Percentiles rank a stretch among this genome's conserved stretches.
These are phyloP conservation scores for Ciconia boyciana DNA, from an alignment of 2,113 vertebrate genomes.

Conservation along the genomic window DNA sequence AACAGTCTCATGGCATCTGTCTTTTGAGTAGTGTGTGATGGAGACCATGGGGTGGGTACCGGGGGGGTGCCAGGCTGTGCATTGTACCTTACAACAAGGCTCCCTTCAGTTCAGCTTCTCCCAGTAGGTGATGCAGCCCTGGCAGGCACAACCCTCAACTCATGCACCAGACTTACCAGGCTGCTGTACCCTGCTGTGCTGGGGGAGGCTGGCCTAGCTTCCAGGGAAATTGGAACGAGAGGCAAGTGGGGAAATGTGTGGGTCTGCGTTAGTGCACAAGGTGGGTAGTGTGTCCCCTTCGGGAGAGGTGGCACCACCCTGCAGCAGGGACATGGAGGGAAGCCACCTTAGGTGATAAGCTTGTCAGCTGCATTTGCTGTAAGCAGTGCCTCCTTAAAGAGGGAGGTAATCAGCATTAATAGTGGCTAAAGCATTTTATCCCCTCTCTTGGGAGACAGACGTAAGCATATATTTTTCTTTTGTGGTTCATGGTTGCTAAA, in stretches of 20 bases:
- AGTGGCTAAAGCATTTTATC: not conserved
- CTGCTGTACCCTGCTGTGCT: not conserved
- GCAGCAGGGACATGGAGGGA: not conserved
- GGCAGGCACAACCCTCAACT: not conserved
- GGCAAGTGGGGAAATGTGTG: not conserved
- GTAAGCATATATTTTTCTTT: not conserved
- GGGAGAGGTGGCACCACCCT: not conserved
- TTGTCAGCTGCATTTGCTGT: rapidly evolving
- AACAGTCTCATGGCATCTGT: not conserved
- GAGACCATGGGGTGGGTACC: not conserved
- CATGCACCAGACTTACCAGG: not conserved
- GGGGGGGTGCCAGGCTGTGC: not conserved
- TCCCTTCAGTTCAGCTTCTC: not conserved
- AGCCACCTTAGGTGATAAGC: not conserved
- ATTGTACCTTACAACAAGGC: not conserved
- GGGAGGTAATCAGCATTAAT: not conserved
- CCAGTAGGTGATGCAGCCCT: not conserved
- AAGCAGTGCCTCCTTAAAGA: not conserved
- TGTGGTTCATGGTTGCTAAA: not conserved
- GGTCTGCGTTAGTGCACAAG: not conserved
- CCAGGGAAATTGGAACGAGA: not conserved
- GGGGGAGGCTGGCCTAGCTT: not conserved
- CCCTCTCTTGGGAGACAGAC: not conserved
- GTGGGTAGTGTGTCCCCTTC: rapidly evolving
- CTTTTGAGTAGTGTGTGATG: not conserved